Conservation (phyloP, 2,888 invertebrate species). For the Caenorhabditis afra region DNA sequence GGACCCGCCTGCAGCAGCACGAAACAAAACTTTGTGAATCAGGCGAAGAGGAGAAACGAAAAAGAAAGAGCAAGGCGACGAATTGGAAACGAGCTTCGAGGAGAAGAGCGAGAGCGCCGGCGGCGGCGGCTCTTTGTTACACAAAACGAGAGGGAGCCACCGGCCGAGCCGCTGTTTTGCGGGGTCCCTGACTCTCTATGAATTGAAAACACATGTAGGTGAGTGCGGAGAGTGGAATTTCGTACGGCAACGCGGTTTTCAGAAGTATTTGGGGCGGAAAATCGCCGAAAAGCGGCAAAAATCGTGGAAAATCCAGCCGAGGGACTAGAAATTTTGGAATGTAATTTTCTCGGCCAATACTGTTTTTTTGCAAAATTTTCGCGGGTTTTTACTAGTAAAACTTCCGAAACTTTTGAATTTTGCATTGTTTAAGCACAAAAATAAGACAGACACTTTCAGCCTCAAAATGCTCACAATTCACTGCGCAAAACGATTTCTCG, state of each 20-base stretch:
- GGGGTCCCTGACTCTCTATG: too few species aligned
- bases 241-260: background rate
- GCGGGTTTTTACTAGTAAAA: background rate
- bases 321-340: background rate
- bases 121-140: too few species aligned
- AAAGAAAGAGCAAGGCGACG: background rate
- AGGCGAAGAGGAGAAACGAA: background rate
- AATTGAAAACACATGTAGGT: conserved; percentile 28
- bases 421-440: background rate
- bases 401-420: too few species aligned
- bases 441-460: background rate
- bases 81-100: background rate
- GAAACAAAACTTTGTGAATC: background rate
- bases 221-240: background rate
- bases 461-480: conserved; percentile 7
- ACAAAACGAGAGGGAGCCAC: too few species aligned
- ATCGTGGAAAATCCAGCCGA: background rate
- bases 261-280: conserved; percentile 3
- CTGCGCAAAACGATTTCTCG: conserved; percentile 8
- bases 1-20: too few species aligned
- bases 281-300: conserved; percentile 9
- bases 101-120: too few species aligned
- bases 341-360: background rate
- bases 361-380: conserved; percentile 1
- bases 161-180: too few species aligned